These are phyloP conservation scores for Diglossa cyanea DNA, from an alignment of 2,797 vertebrate species.

Conservation along the genomic window DNA sequence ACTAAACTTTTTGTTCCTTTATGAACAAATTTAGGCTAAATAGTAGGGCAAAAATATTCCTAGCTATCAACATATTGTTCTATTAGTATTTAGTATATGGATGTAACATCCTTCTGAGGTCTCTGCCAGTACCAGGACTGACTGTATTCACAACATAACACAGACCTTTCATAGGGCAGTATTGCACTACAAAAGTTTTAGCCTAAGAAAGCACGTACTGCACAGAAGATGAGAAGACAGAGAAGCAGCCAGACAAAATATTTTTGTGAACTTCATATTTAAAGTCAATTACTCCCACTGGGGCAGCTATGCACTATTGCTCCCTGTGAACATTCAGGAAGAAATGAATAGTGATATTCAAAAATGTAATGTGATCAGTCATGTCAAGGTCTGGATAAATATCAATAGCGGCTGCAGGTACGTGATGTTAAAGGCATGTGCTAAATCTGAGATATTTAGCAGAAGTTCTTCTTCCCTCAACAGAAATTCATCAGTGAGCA, in stretches of 20 bases:
- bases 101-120: not conserved
- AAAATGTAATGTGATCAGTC: not conserved
- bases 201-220: not conserved
- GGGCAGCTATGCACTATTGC: not conserved
- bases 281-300: slow-evolving; percentile 1
- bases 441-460: not conserved
- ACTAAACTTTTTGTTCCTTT: not conserved
- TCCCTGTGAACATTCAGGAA: slow-evolving; percentile 5
- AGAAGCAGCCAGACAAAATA: slow-evolving; percentile 31
- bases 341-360: slow-evolving; percentile 8
- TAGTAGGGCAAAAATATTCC: not conserved
- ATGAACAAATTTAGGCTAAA: not conserved
- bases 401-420: not conserved
- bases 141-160: not conserved
- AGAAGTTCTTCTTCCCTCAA: not conserved
- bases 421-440: not conserved
- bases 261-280: slow-evolving; percentile 18
- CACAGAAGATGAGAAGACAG: not conserved
- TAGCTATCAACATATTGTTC: not conserved
- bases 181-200: not conserved
- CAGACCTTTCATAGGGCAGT: not conserved
- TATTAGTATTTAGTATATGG: not conserved
- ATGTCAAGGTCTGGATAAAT: not conserved
- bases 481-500: not conserved
- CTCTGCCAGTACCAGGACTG: not conserved